Base-by-base conservation (phyloP, 2,113 vertebrate genomes). In the Heterocephalus glaber region DNA sequence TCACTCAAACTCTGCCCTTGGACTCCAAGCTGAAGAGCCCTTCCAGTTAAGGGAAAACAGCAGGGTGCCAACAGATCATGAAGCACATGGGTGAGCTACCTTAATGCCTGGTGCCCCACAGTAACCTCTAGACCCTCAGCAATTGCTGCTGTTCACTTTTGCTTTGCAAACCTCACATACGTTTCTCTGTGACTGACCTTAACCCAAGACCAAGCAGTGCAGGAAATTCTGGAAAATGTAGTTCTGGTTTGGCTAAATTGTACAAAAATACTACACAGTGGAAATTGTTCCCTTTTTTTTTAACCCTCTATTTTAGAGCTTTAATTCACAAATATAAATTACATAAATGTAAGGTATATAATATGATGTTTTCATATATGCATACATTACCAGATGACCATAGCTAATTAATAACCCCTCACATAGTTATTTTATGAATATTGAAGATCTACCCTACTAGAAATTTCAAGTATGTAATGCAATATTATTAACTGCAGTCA, bases 31-130 rank as follows among this genome's bases (percentile, higher is more conserved):
- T 30, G 74, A 86, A 66, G 9, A 56, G 22, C 0, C 5, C 76
- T 26, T 65, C 76, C 26, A 83, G 7, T 13, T n/a, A 60, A 0
- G 5, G 11, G 2, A 8, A 33, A 10, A 26, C 38, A 65, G 8
- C 60, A 49, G 26, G 19, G 4, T 38, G 54, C 24, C 7, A 1
- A 52, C 2, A 56, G 61, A 79, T 14, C 38, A n/a, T 77, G 0
- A 0, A 17, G 30, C 10, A 9, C 1, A 1, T 6, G 7, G 9
- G 33, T 33, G 2, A 17, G 20, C 56, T 35, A 0, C 70, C 20
- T 33, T 1, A 2, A 30, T n/a, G 28, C 24, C 33, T 24, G 35
- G 33, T 0, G 2, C 52, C n/a, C n/a, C 24, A 2, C 22, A 22
- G 0, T 1, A 3, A 35, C 19, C 17, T 56, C 20, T 10, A n/a